Percentiles rank a stretch among this genome's conserved stretches.
Conservation (phyloP, 2,797 vertebrate species). For the Micropoecilia bifurca region DNA sequence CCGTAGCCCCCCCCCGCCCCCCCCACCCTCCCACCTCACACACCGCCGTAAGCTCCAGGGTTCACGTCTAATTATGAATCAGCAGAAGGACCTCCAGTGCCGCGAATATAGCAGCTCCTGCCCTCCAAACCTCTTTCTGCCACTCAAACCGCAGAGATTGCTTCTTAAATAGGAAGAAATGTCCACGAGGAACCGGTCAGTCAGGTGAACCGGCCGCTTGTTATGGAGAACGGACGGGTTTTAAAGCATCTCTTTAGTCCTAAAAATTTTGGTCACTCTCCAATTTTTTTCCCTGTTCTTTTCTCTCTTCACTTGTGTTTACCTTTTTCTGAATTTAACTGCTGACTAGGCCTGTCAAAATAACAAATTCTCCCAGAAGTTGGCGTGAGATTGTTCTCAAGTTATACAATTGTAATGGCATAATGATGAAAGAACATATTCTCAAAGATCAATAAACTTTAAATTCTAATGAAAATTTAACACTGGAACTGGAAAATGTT, state of each 20-base stretch:
- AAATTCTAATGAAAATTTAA: too few relatives aligned
- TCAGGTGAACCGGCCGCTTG: constrained; percentile 39
- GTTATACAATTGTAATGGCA: too few relatives aligned
- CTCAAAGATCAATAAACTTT: too few relatives aligned
- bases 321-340: neutral
- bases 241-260: constrained; percentile 22
- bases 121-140: constrained; percentile 92
- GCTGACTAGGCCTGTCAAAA: too few relatives aligned
- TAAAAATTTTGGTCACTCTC: neutral
- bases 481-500: too few relatives aligned
- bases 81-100: constrained; percentile 88
- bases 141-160: constrained; percentile 93
- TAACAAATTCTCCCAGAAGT: too few relatives aligned
- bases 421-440: too few relatives aligned
- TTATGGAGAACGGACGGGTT: constrained; percentile 40
- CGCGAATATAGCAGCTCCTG: constrained; percentile 77
- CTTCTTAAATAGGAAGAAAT: constrained; percentile 94
- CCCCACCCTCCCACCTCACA: constrained; percentile 93
- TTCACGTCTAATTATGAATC: constrained; percentile 99
- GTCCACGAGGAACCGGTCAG: constrained; percentile 84
- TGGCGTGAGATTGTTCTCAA: too few relatives aligned
- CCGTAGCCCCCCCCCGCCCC: constrained; percentile 90
- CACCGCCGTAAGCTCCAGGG: constrained; percentile 93
- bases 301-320: neutral
- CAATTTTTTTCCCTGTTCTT: neutral